Evolutionary conservation across 2,888 invertebrate species (phyloP).

Genomic region (Pardosa pseudoannulata): DNA sequence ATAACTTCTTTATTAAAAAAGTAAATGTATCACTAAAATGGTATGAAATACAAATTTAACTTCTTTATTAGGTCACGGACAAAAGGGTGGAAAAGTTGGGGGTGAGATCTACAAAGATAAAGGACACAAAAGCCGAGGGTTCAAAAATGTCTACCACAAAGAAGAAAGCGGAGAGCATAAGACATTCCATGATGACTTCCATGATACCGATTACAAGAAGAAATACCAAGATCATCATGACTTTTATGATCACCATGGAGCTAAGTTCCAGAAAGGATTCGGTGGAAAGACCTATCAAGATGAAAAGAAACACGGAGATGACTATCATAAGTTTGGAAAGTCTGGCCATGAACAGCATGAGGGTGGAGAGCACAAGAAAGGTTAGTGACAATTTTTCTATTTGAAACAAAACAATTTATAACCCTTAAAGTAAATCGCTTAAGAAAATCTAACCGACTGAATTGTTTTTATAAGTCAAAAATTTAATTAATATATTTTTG

Average conservation of each 20-base stretch:
- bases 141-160: constrained; percentile 73
- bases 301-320: constrained; percentile 62
- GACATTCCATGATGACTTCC: constrained; percentile 71
- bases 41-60: too few relatives aligned
- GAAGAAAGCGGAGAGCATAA: constrained; percentile 71
- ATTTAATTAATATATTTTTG: too few relatives aligned
- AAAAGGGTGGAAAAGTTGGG: constrained; percentile 64
- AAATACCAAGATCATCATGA: constrained; percentile 72
- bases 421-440: too few relatives aligned
- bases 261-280: constrained; percentile 65
- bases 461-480: too few relatives aligned
- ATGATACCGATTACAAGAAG: constrained; percentile 72
- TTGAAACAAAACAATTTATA: too few relatives aligned
- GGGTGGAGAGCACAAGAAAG: constrained; percentile 61
- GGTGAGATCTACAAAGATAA: constrained; percentile 67
- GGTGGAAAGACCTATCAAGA: constrained; percentile 64
- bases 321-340: constrained; percentile 66
- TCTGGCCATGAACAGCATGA: constrained; percentile 51
- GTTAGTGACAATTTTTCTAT: background rate
- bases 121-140: constrained; percentile 68
- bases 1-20: too few relatives aligned
- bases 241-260: constrained; percentile 66
- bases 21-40: too few relatives aligned
- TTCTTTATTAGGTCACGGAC: constrained; percentile 54
- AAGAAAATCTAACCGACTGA: too few relatives aligned